Base-by-base conservation (phyloP, 2,797 vertebrate species). In the Catostomus latipinnis region DNA sequence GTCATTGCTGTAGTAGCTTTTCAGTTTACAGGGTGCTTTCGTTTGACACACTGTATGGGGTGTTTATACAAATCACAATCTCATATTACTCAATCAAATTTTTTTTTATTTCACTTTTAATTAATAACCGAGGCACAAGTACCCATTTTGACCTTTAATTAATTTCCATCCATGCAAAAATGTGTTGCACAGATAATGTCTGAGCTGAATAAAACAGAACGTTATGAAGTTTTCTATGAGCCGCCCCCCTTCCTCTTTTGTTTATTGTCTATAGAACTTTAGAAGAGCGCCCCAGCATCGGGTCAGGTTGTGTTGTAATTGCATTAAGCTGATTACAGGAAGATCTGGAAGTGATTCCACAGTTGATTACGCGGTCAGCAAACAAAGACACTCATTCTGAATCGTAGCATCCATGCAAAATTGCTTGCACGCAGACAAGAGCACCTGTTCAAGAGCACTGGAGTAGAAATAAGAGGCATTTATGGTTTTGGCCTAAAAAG, bases 311-410 rank as follows among this genome's bases (percentile, higher is more conserved):
- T 45, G 67, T 70, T 52, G 50, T 80, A 79, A 86, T 84, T 82
- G 52, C 8, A 14, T 73, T 81, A 67, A 16, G 6, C 67, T 83
- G 53, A 82, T 82, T 60, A 76, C 62, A 74, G 74, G 46, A 45
- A 70, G 75, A 73, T 88, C 86, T 89, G 83, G 84, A 86, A 84
- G 75, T 74, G 78, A 86, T 87, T 79, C 81, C 45, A 16, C 16
- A 68, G 68, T 74, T 84, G 86, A 87, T 89, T 88, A 82, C 79
- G 72, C 76, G 76, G 66, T 81, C 63, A 53, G 61, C 48, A 18
- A 71, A 80, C 75, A 52, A 57, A 63, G 48, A 76, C 71, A 77
- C 79, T 82, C 68, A 73, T 69, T 67, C 74, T 78, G 68, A 79
- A 69, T 73, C 22, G 6, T 12, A 80, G 66, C 66, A 67, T 71